A percentile compares a stretch with the other conserved stretches of the same genome.
phyloP scores from a whole-genome alignment of 2,113 vertebrate genomes.

The Osmerus mordax region DNA sequence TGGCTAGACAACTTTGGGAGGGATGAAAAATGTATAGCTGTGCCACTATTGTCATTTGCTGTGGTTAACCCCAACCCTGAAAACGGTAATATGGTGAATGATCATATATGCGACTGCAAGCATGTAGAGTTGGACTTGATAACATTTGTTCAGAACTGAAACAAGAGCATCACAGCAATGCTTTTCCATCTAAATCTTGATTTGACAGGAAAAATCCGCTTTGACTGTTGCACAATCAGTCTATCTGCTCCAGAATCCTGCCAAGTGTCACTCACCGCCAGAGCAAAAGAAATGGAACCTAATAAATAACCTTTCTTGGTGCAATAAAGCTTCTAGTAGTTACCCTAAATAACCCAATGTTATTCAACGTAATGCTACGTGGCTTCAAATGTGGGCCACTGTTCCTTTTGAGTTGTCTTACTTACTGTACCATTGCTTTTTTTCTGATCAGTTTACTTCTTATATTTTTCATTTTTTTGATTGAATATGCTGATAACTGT shows the following conservation, averaged over 20 bases:
- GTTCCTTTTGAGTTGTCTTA: not conserved
- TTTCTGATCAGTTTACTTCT: not conserved
- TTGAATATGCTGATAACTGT: not conserved
- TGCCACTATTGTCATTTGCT: too few relatives aligned
- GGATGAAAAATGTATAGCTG: too few relatives aligned
- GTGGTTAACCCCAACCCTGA: too few relatives aligned
- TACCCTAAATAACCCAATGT: constrained; percentile 4
- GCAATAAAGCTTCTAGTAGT: constrained; percentile 18
- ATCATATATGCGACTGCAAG: too few relatives aligned
- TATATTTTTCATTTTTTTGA: not conserved
- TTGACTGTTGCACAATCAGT: constrained; percentile 38
- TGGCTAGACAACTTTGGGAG: too few relatives aligned
- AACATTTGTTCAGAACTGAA: too few relatives aligned
- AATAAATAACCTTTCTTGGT: constrained; percentile 32
- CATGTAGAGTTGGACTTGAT: too few relatives aligned
- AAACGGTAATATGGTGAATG: too few relatives aligned
- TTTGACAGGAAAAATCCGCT: constrained; percentile 18
- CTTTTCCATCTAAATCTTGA: not conserved
- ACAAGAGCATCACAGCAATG: too few relatives aligned
- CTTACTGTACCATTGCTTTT: not conserved
- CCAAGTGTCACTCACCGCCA: constrained; percentile 17
- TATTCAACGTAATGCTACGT: constrained; percentile 3
- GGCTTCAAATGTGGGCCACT: constrained; percentile 15
- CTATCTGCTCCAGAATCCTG: constrained; percentile 16
- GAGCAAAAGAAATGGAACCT: constrained; percentile 4